phyloP scores from a whole-genome alignment of 2,888 invertebrate species.

The Scrobipalpa atriplicella region DNA sequence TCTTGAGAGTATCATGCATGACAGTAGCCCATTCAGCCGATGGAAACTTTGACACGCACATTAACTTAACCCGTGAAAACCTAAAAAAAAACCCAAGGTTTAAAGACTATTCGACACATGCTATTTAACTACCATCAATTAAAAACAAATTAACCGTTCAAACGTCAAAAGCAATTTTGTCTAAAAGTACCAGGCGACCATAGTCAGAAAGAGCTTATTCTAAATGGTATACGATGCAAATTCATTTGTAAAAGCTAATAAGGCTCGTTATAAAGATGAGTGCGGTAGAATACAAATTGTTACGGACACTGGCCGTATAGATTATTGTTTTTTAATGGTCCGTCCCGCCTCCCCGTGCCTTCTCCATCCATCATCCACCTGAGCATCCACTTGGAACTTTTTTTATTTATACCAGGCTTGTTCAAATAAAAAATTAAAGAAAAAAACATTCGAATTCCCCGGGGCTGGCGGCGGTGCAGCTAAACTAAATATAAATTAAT shows the following conservation, averaged over 20 bases:
- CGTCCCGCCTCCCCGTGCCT: constrained; percentile 67
- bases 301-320: constrained; percentile 67
- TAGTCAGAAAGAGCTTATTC: constrained; percentile 23
- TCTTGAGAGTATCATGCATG: constrained; percentile 5
- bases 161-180: constrained; percentile 58
- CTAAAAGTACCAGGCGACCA: constrained; percentile 41
- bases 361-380: constrained; percentile 68
- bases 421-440: constrained; percentile 58
- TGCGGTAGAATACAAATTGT: constrained; percentile 68
- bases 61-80: constrained; percentile 9
- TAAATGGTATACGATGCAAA: constrained; percentile 33
- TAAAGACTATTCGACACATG: constrained; percentile 44
- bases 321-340: constrained; percentile 80
- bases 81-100: constrained; percentile 8
- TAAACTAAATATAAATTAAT: constrained; percentile 76
- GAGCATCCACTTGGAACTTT: constrained; percentile 46
- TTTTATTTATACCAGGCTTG: constrained; percentile 49
- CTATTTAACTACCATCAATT: constrained; percentile 55
- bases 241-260: constrained; percentile 30
- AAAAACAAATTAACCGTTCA: constrained; percentile 67
- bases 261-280: constrained; percentile 62
- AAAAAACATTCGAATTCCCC: constrained; percentile 57
- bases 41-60: constrained; percentile 14
- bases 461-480: constrained; percentile 70
- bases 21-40: constrained; percentile 26